Evolutionary conservation across 2,797 vertebrate species (phyloP).

Genomic region (Poecile montanus): DNA sequence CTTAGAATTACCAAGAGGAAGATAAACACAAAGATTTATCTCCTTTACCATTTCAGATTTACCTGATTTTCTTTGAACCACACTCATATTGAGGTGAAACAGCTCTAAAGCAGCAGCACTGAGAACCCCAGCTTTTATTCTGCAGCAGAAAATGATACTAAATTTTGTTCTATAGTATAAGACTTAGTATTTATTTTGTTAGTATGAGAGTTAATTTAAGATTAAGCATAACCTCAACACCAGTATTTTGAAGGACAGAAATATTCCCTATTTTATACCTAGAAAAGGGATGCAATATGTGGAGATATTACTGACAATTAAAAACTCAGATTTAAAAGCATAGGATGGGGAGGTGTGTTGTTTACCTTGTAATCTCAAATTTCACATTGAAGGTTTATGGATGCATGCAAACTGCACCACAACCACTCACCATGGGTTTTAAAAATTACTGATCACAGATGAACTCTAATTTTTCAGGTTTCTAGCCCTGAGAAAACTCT

Average conservation of each 20-base stretch:
- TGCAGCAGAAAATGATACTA: not conserved
- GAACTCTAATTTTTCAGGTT: not conserved
- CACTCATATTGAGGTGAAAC: not conserved
- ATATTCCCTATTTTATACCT: not conserved
- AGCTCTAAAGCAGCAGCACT: not conserved
- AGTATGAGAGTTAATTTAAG: not conserved
- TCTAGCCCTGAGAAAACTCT: not conserved
- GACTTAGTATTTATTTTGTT: not conserved
- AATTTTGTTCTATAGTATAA: not conserved
- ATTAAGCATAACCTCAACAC: not conserved
- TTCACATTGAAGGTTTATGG: not conserved
- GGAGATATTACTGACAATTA: not conserved
- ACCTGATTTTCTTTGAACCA: not conserved
- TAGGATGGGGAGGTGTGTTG: rapidly evolving
- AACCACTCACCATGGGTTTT: not conserved
- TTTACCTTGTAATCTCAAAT: not conserved
- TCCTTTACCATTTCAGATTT: not conserved
- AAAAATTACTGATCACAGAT: not conserved
- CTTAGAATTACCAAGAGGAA: not conserved
- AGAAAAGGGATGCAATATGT: not conserved
- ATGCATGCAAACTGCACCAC: not conserved
- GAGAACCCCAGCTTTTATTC: not conserved
- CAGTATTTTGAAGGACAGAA: not conserved
- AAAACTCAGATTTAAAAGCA: not conserved
- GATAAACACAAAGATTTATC: not conserved